Conservation (phyloP, 2,797 vertebrate genomes). For the Acipenser ruthenus region DNA sequence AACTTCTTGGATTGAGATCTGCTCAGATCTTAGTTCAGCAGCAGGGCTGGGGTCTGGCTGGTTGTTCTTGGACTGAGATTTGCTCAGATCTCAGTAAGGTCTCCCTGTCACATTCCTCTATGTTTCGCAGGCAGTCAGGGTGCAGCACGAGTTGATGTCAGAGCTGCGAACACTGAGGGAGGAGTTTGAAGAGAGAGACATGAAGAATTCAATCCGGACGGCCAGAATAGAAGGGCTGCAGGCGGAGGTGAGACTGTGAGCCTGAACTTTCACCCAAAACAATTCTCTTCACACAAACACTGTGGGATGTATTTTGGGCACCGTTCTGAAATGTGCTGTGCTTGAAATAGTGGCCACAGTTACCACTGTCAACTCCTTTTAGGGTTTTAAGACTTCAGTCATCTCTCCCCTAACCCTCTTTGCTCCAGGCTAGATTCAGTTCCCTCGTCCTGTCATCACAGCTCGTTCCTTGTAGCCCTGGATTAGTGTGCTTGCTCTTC, state of each 20-base stretch:
- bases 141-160: constrained; percentile 59
- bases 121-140: constrained; percentile 51
- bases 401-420: neutral
- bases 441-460: too few relatives aligned
- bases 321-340: neutral
- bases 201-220: constrained; percentile 55
- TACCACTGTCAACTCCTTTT: neutral
- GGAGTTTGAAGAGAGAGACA: constrained; percentile 62
- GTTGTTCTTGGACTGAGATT: neutral
- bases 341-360: too few relatives aligned
- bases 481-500: too few relatives aligned
- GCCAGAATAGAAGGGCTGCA: constrained; percentile 53
- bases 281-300: neutral
- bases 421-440: neutral
- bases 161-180: constrained; percentile 60
- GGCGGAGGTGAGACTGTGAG: constrained; percentile 46
- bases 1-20: neutral
- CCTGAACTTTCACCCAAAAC: neutral
- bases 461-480: too few relatives aligned
- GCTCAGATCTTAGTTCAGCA: neutral
- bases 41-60: too few relatives aligned
- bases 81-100: neutral
- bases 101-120: constrained; percentile 3
- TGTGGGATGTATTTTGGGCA: constrained; percentile 4
- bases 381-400: neutral